These are phyloP conservation scores for Tiliqua scincoides DNA, from an alignment of 2,113 vertebrate species.

Conservation along the genomic window DNA sequence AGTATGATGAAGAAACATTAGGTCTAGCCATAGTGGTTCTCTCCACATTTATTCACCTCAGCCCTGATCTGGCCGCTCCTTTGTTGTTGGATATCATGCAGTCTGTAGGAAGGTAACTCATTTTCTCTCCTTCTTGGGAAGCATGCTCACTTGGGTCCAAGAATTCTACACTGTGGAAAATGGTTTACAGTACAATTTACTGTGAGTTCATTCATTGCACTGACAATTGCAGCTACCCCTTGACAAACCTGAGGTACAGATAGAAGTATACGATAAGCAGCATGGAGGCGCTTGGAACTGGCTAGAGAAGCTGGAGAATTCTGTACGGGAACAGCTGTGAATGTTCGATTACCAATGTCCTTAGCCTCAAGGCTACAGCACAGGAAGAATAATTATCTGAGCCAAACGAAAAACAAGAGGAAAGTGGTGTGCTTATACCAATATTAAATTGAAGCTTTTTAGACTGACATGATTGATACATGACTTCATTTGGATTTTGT, in stretches of 20 bases:
- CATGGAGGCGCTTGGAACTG: not conserved
- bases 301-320: not conserved
- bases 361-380: not conserved
- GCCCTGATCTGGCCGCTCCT: slow-evolving; percentile 94
- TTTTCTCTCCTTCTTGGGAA: not conserved
- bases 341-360: no score
- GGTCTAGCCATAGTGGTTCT: slow-evolving; percentile 94
- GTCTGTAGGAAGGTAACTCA: slow-evolving; percentile 93
- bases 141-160: not conserved
- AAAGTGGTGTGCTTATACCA: not conserved
- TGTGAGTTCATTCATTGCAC: not conserved
- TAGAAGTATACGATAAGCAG: not conserved
- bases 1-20: slow-evolving; percentile 97
- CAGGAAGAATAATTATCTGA: not conserved
- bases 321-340: not conserved
- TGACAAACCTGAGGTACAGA: not conserved
- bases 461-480: not conserved
- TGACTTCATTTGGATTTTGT: slow-evolving; percentile 16
- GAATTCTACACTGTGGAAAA: not conserved
- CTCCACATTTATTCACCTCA: slow-evolving; percentile 97
- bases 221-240: not conserved
- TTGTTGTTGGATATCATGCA: slow-evolving; percentile 97
- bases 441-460: not conserved
- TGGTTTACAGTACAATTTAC: not conserved
- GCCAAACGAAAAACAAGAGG: not conserved